Conservation (phyloP, 2,797 vertebrate species). For the Alcedo atthis region DNA sequence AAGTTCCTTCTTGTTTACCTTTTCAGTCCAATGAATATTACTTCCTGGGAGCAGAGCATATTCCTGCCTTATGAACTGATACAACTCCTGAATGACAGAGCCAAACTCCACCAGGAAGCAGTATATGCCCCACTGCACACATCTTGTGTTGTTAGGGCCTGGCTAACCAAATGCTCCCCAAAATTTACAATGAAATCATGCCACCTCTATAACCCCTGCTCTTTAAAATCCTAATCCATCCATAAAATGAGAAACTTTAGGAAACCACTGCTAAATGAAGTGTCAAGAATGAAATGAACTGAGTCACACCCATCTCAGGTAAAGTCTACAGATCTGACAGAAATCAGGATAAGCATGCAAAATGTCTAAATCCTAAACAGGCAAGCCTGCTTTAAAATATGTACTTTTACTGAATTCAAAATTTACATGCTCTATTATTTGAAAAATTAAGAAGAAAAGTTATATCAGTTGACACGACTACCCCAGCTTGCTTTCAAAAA, state of each 20-base stretch:
- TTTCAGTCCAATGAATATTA: not conserved
- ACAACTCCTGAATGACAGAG: not conserved
- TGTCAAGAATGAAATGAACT: not conserved
- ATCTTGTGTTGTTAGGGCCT: not conserved
- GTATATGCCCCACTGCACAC: not conserved
- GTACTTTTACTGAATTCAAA: not conserved
- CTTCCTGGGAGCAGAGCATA: not conserved
- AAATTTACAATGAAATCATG: not conserved
- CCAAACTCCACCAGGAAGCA: not conserved
- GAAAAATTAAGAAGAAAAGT: not conserved
- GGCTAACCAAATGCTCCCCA: not conserved
- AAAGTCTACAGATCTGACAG: not conserved
- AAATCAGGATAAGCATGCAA: not conserved
- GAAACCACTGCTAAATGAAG: not conserved
- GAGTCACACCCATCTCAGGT: not conserved
- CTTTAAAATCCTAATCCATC: not conserved
- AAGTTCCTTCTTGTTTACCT: constrained; percentile 18
- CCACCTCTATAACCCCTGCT: not conserved
- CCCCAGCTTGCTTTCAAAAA: not conserved
- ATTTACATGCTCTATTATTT: not conserved
- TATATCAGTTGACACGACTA: not conserved
- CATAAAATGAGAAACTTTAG: not conserved
- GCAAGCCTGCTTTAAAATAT: not conserved
- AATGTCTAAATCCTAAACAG: not conserved
- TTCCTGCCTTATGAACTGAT: not conserved